Evolutionary conservation across 2,888 invertebrate genomes (phyloP).

Genomic region (Yponomeuta sedellus): DNA sequence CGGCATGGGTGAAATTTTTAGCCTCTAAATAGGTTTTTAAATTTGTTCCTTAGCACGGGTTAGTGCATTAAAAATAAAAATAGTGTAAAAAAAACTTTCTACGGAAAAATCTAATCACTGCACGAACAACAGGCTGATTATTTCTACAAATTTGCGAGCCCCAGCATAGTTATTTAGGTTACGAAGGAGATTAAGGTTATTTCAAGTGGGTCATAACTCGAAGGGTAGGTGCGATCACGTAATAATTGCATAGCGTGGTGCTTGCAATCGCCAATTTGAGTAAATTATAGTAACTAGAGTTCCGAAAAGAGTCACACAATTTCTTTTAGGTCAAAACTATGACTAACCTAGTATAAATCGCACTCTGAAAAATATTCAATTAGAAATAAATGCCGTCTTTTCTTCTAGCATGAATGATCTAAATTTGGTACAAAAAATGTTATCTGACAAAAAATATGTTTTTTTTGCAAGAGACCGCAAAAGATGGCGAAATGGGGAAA

Average conservation of each 20-base stretch:
- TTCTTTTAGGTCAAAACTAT: background rate
- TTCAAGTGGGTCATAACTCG: constrained; percentile 35
- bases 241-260: constrained; percentile 55
- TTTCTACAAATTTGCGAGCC: background rate
- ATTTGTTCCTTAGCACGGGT: too few species aligned
- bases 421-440: too few species aligned
- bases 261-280: constrained; percentile 23
- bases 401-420: too few species aligned
- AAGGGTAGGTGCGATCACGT: constrained; percentile 50
- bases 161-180: constrained; percentile 32
- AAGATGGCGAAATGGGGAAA: too few species aligned
- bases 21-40: too few species aligned
- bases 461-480: too few species aligned
- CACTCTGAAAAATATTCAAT: too few species aligned
- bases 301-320: background rate
- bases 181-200: constrained; percentile 35
- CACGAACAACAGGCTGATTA: background rate
- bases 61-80: too few species aligned
- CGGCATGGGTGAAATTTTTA: too few species aligned
- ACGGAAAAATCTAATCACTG: background rate
- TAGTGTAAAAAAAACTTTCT: background rate
- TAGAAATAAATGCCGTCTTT: too few species aligned
- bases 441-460: too few species aligned
- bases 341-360: too few species aligned
- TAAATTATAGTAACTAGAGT: background rate